Evolutionary conservation across 2,113 vertebrate genomes (phyloP).

Genomic region (Passer domesticus): DNA sequence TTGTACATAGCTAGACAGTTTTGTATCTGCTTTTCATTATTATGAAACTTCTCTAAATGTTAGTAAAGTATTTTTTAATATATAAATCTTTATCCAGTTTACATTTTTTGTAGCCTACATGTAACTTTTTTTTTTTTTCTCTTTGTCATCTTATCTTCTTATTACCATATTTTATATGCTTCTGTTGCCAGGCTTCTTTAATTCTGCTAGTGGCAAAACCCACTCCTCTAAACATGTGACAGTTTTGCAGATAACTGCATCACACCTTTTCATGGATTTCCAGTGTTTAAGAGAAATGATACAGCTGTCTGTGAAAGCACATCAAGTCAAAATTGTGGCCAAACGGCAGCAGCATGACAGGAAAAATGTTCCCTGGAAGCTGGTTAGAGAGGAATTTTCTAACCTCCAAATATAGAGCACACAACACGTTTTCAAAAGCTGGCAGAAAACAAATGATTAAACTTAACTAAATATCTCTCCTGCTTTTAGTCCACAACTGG

Average conservation of each 20-base stretch:
- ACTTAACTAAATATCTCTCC: background rate
- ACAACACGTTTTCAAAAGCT: background rate
- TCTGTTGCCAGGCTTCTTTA: conserved; percentile 15
- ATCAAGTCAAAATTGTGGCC: background rate
- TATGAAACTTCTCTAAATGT: background rate
- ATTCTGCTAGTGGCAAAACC: background rate
- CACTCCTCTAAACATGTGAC: background rate
- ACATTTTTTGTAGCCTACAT: background rate
- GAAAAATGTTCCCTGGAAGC: background rate
- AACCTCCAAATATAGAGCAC: background rate
- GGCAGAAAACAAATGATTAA: background rate
- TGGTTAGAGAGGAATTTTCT: background rate
- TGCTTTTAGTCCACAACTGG: background rate
- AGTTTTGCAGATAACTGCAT: background rate
- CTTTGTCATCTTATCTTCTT: background rate
- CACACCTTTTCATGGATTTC: background rate
- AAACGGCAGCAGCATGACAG: background rate
- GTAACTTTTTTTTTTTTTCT: background rate
- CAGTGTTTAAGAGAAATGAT: background rate
- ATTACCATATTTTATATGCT: background rate
- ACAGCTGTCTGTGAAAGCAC: background rate
- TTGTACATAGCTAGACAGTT: background rate
- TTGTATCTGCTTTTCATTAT: conserved; percentile 29
- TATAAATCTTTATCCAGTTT: conserved; percentile 9
- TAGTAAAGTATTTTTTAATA: conserved; percentile 4